Evolutionary conservation across 1,140 invertebrate species (phyloP).

Genomic region (Aleiodes sp.): DNA sequence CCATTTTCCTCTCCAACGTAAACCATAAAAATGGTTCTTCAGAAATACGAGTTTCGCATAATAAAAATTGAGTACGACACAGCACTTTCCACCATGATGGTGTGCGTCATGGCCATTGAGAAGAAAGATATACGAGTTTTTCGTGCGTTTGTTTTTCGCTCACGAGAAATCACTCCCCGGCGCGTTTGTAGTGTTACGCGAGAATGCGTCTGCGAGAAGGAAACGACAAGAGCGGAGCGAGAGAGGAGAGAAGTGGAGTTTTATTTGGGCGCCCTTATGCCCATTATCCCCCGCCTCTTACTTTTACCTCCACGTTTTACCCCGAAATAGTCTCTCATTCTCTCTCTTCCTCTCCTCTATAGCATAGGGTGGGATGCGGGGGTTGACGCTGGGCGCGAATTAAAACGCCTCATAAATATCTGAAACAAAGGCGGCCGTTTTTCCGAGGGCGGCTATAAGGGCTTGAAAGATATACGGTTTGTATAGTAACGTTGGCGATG

Average conservation of each 20-base stretch:
- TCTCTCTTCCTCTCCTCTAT: no score
- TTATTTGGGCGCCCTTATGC: slow-evolving; percentile 26
- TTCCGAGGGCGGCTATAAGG: slow-evolving; percentile 57
- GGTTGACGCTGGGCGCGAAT: slow-evolving; percentile 61
- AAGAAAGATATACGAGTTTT: not conserved
- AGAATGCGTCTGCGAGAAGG: not conserved
- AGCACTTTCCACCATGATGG: not conserved
- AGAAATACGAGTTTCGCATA: no score
- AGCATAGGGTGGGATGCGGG: slow-evolving; percentile 13
- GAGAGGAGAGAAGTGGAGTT: not conserved
- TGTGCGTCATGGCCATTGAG: slow-evolving; percentile 10
- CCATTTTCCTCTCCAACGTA: slow-evolving; percentile 51
- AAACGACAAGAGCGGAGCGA: not conserved
- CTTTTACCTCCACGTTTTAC: not conserved
- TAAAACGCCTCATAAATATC: slow-evolving; percentile 68
- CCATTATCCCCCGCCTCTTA: slow-evolving; percentile 15
- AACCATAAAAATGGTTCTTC: no score
- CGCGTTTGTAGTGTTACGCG: not conserved
- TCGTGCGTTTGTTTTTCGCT: slow-evolving; percentile 3
- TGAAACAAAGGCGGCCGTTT: slow-evolving; percentile 66
- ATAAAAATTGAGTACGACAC: not conserved
- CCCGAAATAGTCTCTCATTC: slow-evolving; percentile 8
- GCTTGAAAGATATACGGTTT: slow-evolving; percentile 62
- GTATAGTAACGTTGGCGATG: slow-evolving; percentile 46
- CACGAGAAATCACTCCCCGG: not conserved